Evolutionary conservation across 2,888 invertebrate genomes (phyloP).

Genomic region (Marasmarcha lunaedactyla): DNA sequence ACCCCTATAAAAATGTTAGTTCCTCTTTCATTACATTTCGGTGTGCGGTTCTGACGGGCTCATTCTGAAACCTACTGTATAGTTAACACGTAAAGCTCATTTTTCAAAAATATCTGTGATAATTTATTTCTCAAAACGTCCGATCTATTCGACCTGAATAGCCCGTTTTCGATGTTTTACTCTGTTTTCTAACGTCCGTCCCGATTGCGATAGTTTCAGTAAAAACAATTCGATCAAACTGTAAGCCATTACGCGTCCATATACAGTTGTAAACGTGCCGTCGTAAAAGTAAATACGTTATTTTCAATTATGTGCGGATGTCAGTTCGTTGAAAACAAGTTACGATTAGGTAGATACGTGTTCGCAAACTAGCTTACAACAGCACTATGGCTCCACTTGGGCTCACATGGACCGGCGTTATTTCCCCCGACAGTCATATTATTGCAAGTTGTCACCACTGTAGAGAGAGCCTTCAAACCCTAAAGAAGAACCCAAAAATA

Average conservation of each 20-base stretch:
- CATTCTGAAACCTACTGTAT: conserved; percentile 27
- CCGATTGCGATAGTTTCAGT: conserved; percentile 19
- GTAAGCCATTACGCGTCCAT: background rate
- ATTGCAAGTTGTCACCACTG: conserved; percentile 41
- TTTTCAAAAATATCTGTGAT: background rate
- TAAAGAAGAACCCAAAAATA: background rate
- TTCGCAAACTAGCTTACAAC: conserved; percentile 28
- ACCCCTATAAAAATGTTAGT: conserved; percentile 67
- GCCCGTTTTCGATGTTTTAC: conserved; percentile 37
- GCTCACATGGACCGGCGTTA: conserved; percentile 35
- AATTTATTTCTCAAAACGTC: conserved; percentile 38
- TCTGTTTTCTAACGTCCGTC: conserved; percentile 30
- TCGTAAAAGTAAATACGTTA: too few relatives aligned
- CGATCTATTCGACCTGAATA: conserved; percentile 42
- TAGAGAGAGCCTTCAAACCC: conserved; percentile 28
- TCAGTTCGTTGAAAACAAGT: background rate
- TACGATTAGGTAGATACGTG: conserved; percentile 13
- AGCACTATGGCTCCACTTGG: background rate
- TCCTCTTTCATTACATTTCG: conserved; percentile 61
- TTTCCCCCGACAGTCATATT: conserved; percentile 58
- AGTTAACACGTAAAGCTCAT: background rate
- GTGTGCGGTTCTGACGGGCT: conserved; percentile 27
- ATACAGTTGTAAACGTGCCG: too few relatives aligned
- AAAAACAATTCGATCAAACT: conserved; percentile 9
- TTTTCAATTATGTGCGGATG: background rate